phyloP scores from a whole-genome alignment of 2,113 vertebrate species.

The Sitta europaea region DNA sequence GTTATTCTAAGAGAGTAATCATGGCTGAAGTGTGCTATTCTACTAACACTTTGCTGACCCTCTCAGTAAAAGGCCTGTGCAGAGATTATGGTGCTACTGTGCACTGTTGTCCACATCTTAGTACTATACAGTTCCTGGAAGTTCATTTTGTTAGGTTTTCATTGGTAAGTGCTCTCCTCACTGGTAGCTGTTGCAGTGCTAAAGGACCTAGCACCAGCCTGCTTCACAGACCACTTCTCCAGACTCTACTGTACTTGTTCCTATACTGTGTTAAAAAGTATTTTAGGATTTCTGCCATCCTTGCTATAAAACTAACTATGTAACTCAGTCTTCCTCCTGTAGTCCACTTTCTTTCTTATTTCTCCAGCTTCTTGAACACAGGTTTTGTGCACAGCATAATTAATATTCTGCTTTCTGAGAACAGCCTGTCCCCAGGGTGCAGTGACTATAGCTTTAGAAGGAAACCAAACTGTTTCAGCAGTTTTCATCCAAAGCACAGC shows the following conservation, averaged over 20 bases:
- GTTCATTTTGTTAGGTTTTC: background rate
- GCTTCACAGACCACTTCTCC: background rate
- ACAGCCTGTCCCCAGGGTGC: background rate
- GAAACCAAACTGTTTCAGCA: background rate
- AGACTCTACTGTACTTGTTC: background rate
- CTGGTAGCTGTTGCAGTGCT: background rate
- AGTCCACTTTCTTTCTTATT: background rate
- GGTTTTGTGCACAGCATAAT: background rate
- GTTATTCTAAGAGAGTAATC: slow-evolving; percentile 32
- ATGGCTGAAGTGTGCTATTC: background rate
- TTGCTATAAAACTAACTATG: background rate
- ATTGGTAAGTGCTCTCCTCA: background rate
- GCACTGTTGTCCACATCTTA: background rate
- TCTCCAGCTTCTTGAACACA: background rate
- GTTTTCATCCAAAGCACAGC: background rate
- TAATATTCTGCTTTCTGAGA: background rate
- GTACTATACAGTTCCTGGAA: background rate
- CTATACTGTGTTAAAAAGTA: background rate
- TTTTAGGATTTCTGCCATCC: background rate
- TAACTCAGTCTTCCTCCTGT: background rate
- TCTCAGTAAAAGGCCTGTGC: background rate
- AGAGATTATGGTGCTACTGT: background rate
- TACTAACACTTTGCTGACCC: background rate
- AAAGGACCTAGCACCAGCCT: background rate
- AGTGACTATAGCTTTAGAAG: background rate